Conservation (phyloP, 2,888 invertebrate species). For the Cantharis nigra region DNA sequence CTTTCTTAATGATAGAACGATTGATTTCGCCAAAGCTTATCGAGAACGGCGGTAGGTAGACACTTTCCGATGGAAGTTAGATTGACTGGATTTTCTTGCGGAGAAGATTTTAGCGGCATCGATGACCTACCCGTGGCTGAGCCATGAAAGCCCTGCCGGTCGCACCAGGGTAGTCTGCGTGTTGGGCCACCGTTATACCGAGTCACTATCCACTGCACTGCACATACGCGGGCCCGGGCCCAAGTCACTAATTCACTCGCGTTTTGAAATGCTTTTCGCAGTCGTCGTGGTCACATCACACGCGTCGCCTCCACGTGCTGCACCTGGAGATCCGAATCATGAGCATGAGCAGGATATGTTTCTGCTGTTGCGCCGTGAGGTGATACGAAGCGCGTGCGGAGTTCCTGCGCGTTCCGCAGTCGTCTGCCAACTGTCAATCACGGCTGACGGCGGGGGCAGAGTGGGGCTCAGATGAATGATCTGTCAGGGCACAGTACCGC, state of each 20-base stretch:
- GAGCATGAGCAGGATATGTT: slow-evolving; percentile 34
- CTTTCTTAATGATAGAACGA: background rate
- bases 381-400: slow-evolving; percentile 55
- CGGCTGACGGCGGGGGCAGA: slow-evolving; percentile 59
- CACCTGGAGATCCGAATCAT: slow-evolving; percentile 43
- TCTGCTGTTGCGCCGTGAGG: slow-evolving; percentile 42
- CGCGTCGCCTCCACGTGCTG: slow-evolving; percentile 41
- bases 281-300: slow-evolving; percentile 43
- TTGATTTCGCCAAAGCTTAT: background rate
- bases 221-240: slow-evolving; percentile 47
- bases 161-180: slow-evolving; percentile 61
- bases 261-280: slow-evolving; percentile 27
- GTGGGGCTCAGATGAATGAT: slow-evolving; percentile 61
- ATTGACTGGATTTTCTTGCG: slow-evolving; percentile 9
- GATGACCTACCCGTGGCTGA: slow-evolving; percentile 77
- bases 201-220: slow-evolving; percentile 52
- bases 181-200: slow-evolving; percentile 61
- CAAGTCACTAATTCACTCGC: slow-evolving; percentile 39
- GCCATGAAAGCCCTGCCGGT: slow-evolving; percentile 82
- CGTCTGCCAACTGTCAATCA: slow-evolving; percentile 71
- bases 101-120: slow-evolving; percentile 33
- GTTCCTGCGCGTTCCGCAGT: slow-evolving; percentile 68
- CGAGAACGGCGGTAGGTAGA: background rate
- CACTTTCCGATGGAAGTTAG: background rate
- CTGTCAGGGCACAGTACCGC: slow-evolving; percentile 53